Percentiles rank a stretch among this genome's conserved stretches.
Evolutionary conservation across 1,140 invertebrate genomes (phyloP).

Genomic region (Meloidogyne exigua): DNA sequence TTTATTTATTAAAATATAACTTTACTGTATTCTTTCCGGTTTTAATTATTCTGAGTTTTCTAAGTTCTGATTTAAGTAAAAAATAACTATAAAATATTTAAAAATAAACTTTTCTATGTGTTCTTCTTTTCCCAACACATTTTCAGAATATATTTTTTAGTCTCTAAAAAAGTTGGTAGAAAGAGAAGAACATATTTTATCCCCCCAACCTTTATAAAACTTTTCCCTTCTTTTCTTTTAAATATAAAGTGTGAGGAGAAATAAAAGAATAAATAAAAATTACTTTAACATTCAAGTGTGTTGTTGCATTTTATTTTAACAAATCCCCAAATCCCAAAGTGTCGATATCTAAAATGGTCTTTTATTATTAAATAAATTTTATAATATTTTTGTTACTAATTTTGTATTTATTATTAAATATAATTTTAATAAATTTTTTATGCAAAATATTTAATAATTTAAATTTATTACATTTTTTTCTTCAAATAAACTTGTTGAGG

Average conservation of each 20-base stretch:
- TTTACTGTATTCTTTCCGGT: neutral
- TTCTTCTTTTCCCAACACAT: neutral
- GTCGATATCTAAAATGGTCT: constrained; percentile 4
- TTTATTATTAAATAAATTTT: neutral
- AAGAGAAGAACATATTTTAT: neutral
- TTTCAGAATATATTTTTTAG: neutral
- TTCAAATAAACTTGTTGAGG: too few species aligned
- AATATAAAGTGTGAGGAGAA: neutral
- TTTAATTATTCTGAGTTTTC: neutral
- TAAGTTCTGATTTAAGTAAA: too few species aligned
- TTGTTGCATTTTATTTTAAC: neutral
- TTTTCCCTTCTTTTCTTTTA: neutral
- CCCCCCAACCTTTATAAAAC: neutral
- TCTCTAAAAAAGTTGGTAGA: too few species aligned
- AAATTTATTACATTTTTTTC: too few species aligned
- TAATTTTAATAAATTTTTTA: neutral
- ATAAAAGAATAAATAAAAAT: neutral
- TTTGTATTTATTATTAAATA: constrained; percentile 8
- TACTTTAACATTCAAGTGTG: neutral
- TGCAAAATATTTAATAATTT: neutral
- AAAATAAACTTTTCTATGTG: neutral
- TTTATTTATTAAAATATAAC: too few species aligned
- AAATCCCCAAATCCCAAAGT: neutral
- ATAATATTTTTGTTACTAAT: constrained; percentile 1
- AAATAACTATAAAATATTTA: neutral